phyloP scores from a whole-genome alignment of 2,797 vertebrate genomes.

The Cottoperca gobio region DNA sequence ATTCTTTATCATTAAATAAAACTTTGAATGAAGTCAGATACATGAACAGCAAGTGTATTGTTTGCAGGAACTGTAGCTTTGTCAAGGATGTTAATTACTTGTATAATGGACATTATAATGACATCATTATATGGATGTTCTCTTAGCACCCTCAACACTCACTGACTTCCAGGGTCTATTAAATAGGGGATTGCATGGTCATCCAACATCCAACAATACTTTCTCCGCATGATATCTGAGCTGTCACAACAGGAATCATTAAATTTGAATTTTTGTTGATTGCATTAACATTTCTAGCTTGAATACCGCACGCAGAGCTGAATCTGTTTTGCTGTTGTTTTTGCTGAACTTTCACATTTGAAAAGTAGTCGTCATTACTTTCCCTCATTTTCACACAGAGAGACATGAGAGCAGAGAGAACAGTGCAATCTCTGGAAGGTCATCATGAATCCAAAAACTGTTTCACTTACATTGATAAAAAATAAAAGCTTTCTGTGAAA shows the following conservation, averaged over 20 bases:
- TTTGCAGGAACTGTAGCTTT: not conserved
- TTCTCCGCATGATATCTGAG: slow-evolving; percentile 18
- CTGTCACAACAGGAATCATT: slow-evolving; percentile 13
- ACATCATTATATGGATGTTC: too few species aligned
- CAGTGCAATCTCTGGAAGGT: slow-evolving; percentile 2
- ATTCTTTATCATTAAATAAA: not conserved
- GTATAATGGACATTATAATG: not conserved
- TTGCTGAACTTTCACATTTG: slow-evolving; percentile 7
- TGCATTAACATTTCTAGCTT: slow-evolving; percentile 45
- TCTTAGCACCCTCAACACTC: too few species aligned
- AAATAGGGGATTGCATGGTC: too few species aligned
- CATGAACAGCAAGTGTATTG: not conserved
- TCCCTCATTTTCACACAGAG: not conserved
- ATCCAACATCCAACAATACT: slow-evolving; percentile 9
- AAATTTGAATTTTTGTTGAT: slow-evolving; percentile 38
- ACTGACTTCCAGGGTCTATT: not conserved
- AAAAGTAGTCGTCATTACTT: not conserved
- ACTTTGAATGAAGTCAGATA: not conserved
- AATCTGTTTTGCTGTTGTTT: slow-evolving; percentile 2
- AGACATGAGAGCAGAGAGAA: not conserved
- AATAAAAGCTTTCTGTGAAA: slow-evolving; percentile 9
- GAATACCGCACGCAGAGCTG: not conserved
- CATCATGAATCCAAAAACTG: not conserved
- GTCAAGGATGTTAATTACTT: slow-evolving; percentile 5
- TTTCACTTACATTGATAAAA: not conserved